Percentiles rank a stretch among this genome's conserved stretches.
phyloP scores from a whole-genome alignment of 2,797 vertebrate species.

The Coranthus polyacanthus region DNA sequence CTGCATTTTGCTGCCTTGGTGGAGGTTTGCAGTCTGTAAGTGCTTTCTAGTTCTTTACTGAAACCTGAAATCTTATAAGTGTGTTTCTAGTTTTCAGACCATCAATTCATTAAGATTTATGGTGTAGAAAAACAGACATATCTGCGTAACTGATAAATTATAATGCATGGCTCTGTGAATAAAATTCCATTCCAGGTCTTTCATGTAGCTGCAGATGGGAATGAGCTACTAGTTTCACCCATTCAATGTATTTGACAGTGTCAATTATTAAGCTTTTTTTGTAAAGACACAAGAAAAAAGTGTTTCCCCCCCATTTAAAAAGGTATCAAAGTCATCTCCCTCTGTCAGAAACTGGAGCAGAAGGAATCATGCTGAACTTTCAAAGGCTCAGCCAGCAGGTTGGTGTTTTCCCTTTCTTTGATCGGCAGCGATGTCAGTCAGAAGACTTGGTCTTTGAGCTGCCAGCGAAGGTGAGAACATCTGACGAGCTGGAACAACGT shows the following conservation, averaged over 20 bases:
- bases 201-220: background rate
- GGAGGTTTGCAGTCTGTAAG: no score
- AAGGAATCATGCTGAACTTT: slow-evolving; percentile 58
- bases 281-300: slow-evolving; percentile 16
- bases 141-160: background rate
- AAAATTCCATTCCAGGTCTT: no score
- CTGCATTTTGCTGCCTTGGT: no score
- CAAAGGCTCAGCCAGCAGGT: slow-evolving; percentile 63
- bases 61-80: no score
- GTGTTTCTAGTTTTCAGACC: no score
- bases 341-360: slow-evolving; percentile 40
- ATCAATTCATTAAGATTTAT: no score
- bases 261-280: slow-evolving; percentile 34
- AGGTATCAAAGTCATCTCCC: slow-evolving; percentile 61
- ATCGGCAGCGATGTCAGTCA: slow-evolving; percentile 62
- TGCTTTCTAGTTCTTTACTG: no score
- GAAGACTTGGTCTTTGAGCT: slow-evolving; percentile 58
- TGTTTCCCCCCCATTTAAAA: no score
- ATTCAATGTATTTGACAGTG: slow-evolving; percentile 33
- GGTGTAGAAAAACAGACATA: no score
- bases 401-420: slow-evolving; percentile 59
- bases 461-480: slow-evolving; percentile 50
- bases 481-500: slow-evolving; percentile 58
- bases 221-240: background rate
- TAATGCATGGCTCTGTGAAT: no score